A percentile compares a stretch with the other conserved stretches of the same genome.
phyloP scores from a whole-genome alignment of 2,797 vertebrate genomes.

The Sciurus carolinensis region DNA sequence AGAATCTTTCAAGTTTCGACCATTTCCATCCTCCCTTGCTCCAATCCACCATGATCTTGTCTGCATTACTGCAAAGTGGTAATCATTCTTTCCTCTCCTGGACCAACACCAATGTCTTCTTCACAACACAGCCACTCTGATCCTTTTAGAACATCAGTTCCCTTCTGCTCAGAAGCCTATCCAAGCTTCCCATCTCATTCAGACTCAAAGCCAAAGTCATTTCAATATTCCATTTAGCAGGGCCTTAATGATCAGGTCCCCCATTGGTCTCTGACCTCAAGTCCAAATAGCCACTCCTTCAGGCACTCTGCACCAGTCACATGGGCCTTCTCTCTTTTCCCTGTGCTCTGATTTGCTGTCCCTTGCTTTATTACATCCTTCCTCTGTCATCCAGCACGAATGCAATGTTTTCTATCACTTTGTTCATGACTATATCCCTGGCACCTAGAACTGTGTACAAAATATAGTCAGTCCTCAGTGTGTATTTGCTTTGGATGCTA shows the following conservation, averaged over 20 bases:
- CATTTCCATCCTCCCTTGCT: neutral
- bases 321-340: neutral
- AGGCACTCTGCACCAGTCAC: too few species aligned
- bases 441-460: neutral
- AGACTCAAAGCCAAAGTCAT: neutral
- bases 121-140: neutral
- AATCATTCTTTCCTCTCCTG: neutral
- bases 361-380: neutral
- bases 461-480: rapidly evolving
- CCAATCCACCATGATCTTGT: neutral
- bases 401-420: neutral
- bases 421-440: neutral
- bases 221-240: neutral
- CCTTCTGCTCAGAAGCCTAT: neutral
- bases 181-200: neutral
- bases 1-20: neutral
- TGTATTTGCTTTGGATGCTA: neutral
- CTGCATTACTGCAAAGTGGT: neutral
- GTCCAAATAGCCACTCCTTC: neutral
- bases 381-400: neutral
- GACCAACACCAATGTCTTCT: neutral
- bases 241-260: neutral
- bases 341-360: neutral
- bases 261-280: neutral
- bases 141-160: neutral